Percentiles rank a stretch among this genome's conserved stretches.
These are phyloP conservation scores for Hypena proboscidalis DNA, from an alignment of 2,888 invertebrate species.

Conservation along the genomic window DNA sequence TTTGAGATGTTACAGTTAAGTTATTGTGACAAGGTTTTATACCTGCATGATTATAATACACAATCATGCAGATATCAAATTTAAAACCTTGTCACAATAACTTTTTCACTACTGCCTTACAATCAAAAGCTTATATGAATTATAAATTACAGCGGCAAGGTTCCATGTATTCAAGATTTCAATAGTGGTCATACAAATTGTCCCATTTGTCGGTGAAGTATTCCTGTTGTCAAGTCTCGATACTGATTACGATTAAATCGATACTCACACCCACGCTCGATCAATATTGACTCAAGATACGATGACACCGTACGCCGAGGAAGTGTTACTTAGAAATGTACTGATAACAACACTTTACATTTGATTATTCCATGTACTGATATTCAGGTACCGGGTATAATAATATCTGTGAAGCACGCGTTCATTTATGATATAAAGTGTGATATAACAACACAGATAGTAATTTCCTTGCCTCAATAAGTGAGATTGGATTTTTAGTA, in stretches of 20 bases:
- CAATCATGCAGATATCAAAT: too few species aligned
- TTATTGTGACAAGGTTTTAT: too few species aligned
- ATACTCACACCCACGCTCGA: conserved; percentile 73
- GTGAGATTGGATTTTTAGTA: too few species aligned
- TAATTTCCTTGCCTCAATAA: not conserved
- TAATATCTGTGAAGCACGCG: conserved; percentile 28
- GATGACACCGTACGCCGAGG: conserved; percentile 58
- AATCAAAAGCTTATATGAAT: too few species aligned
- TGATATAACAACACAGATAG: conserved; percentile 13
- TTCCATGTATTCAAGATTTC: too few species aligned
- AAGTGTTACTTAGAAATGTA: conserved; percentile 78
- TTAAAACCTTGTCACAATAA: too few species aligned
- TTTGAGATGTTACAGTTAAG: too few species aligned
- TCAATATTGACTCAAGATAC: conserved; percentile 79
- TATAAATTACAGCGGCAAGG: too few species aligned
- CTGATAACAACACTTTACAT: conserved; percentile 68
- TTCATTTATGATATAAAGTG: conserved; percentile 4
- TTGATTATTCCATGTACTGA: conserved; percentile 48
- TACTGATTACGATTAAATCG: conserved; percentile 74
- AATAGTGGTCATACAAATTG: conserved; percentile 46
- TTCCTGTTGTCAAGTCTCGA: conserved; percentile 52
- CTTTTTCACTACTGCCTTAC: too few species aligned
- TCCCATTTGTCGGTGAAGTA: conserved; percentile 45
- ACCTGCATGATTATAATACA: too few species aligned
- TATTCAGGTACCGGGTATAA: conserved; percentile 31